Conservation (phyloP, 2,113 vertebrate genomes). For the Propithecus coquereli region DNA sequence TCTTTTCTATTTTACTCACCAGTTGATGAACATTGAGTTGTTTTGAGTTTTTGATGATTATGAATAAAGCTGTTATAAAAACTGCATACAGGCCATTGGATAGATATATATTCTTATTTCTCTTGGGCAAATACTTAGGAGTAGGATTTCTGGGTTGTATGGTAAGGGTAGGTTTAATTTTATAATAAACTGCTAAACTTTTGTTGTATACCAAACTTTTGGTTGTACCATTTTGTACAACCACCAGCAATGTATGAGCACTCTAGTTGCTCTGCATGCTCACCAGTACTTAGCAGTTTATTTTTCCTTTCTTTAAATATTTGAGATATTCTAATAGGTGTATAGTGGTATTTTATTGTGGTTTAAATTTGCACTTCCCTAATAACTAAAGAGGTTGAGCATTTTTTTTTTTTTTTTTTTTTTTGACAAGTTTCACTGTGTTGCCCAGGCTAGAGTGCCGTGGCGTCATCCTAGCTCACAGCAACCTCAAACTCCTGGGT, state of each 20-base stretch:
- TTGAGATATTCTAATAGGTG: neutral
- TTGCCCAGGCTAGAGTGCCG: too few species aligned
- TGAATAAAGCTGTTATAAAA: neutral
- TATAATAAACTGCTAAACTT: neutral
- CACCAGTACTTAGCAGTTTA: neutral
- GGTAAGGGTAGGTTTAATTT: neutral
- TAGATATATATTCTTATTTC: neutral
- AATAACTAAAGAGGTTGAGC: neutral
- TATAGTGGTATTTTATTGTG: neutral
- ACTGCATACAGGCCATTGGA: neutral
- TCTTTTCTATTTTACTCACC: neutral
- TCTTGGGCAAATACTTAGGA: neutral
- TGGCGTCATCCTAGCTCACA: too few species aligned
- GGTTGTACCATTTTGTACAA: neutral
- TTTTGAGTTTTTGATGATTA: neutral
- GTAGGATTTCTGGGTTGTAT: neutral
- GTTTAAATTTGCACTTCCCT: neutral
- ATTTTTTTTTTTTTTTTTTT: too few species aligned
- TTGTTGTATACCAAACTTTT: neutral
- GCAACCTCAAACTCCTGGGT: too few species aligned
- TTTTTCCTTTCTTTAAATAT: neutral
- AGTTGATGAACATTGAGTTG: neutral
- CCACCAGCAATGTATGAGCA: neutral
- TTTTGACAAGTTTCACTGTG: too few species aligned
- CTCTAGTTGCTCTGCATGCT: neutral